Evolutionary conservation across 2,113 vertebrate genomes (phyloP).

Genomic region (Clarias batrachus): DNA sequence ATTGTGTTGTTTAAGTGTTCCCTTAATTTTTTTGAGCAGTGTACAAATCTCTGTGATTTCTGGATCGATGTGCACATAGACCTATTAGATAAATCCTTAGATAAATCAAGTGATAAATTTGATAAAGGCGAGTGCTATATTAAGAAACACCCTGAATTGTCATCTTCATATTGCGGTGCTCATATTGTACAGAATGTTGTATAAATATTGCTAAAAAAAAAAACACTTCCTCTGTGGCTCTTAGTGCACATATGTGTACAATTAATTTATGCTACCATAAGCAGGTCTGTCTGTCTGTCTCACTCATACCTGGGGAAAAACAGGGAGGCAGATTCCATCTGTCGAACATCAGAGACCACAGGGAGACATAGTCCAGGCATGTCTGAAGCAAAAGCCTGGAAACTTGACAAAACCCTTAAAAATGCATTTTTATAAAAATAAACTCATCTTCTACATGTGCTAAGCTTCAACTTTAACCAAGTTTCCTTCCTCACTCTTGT

Average conservation of each 20-base stretch:
- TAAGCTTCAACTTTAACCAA: neutral
- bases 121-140: neutral
- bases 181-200: neutral
- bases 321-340: neutral
- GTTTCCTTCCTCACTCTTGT: neutral
- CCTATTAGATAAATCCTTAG: too few relatives aligned
- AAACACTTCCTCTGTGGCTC: neutral
- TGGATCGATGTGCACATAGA: neutral
- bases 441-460: neutral
- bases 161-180: neutral
- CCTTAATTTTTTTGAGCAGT: too few relatives aligned
- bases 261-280: neutral
- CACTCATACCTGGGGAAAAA: neutral
- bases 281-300: neutral
- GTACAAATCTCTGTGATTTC: neutral
- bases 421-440: slow-evolving; percentile 1
- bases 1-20: too few relatives aligned
- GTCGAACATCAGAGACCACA: neutral
- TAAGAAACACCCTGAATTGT: neutral
- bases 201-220: neutral
- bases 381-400: slow-evolving; percentile 20
- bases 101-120: neutral
- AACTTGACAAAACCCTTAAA: neutral
- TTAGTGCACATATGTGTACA: neutral
- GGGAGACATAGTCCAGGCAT: slow-evolving; percentile 21